phyloP scores from a whole-genome alignment of 2,888 invertebrate genomes.

The Stegana nigrithorax region DNA sequence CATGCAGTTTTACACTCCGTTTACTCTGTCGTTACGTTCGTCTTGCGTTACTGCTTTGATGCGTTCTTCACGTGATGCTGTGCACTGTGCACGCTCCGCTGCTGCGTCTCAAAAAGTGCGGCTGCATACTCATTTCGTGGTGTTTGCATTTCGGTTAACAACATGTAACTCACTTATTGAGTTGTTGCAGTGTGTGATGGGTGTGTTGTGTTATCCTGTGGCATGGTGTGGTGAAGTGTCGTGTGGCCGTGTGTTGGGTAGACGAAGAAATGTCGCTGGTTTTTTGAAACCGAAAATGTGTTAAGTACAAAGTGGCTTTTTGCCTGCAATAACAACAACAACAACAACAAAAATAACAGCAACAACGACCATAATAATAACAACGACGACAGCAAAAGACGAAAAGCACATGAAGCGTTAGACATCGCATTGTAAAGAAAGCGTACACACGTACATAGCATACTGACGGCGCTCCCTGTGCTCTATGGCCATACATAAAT shows the following conservation, averaged over 20 bases:
- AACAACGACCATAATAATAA: too few species aligned
- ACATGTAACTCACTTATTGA: slow-evolving; percentile 53
- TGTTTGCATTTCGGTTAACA: slow-evolving; percentile 55
- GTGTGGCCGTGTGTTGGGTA: slow-evolving; percentile 2
- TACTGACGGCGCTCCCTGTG: too few species aligned
- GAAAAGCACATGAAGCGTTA: too few species aligned
- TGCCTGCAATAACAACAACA: neutral
- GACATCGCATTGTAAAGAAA: too few species aligned
- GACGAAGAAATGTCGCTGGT: neutral
- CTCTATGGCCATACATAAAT: too few species aligned
- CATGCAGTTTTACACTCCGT: too few species aligned
- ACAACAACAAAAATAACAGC: neutral
- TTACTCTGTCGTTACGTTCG: too few species aligned
- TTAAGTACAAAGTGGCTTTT: slow-evolving; percentile 24
- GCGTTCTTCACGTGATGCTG: too few species aligned
- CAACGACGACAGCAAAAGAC: too few species aligned
- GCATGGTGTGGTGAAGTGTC: neutral
- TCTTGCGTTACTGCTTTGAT: too few species aligned
- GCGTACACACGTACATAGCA: too few species aligned
- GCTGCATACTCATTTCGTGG: slow-evolving; percentile 38
- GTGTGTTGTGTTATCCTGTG: slow-evolving; percentile 7
- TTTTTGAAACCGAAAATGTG: slow-evolving; percentile 13
- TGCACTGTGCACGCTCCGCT: slow-evolving; percentile 13
- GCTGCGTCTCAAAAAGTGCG: too few species aligned
- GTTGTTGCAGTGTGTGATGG: slow-evolving; percentile 38